Evolutionary conservation across 2,113 vertebrate genomes (phyloP), one percentile per base, ranked within the genome.

Genomic region (Microtus richardsoni): DNA sequence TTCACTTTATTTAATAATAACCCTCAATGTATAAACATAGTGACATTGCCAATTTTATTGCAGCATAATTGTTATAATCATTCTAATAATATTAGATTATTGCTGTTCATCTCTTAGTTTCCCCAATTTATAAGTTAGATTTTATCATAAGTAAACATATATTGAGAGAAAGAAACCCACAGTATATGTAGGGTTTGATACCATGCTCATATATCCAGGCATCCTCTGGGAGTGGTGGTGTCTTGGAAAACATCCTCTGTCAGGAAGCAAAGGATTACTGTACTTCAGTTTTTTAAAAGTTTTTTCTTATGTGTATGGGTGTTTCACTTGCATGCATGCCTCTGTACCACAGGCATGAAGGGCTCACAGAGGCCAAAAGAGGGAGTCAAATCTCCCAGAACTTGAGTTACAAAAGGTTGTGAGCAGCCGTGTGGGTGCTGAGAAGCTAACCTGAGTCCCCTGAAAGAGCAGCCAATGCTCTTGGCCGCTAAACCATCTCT

Each of bases 1-100:
- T 19, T 91, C 33, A 62, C 30, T 94, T 68, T 68, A 94, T 79
- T 95, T 62, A 79, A 52, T 74, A 80, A 64, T 33, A 24, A 17
- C 58, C 1, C 30, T 24, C 17, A 39, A 39, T 60, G 49, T 79
- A 60, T 26, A 71, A 78, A 49, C 3, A 9, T 39, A 66, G 13
- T 78, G 36, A 52, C 54, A 47, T 19, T 77, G 73, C 16, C n/a
- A 79, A 39, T 86, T 91, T 77, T 68, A 64, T 87, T 79, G 60
- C 39, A 87, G 36, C 41, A 39, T 73, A 54, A 64, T 73, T 94
- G 17, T 54, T 73, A 64, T 44, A 80, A 79, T 88, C 60, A n/a
- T 52, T 94, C 5, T 60, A 33, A 91, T 60, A 39, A 91, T 62
- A 91, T 60, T 95, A 60, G 44, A n/a, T 39, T 54, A 28, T 86